Evolutionary conservation across 2,888 invertebrate species (phyloP).

Genomic region (Rhingia campestris): DNA sequence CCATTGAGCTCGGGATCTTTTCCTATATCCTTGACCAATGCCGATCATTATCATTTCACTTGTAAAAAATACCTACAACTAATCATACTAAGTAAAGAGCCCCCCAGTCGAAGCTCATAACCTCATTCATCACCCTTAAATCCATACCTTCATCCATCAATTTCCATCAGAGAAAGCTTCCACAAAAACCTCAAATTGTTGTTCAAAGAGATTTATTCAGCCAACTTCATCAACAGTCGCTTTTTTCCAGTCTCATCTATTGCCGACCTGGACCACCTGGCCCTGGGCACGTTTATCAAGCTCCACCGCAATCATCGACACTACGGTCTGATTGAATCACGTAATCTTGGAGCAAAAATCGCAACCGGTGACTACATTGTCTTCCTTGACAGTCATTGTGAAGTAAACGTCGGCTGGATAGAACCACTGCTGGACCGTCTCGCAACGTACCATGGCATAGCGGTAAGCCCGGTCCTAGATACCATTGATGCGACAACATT

Average conservation of each 20-base stretch:
- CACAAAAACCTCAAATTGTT: too few relatives aligned
- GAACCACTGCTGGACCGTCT: constrained; percentile 82
- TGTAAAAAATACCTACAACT: too few relatives aligned
- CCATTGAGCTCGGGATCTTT: too few relatives aligned
- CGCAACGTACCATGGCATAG: constrained; percentile 74
- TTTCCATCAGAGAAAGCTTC: too few relatives aligned
- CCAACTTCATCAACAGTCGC: neutral
- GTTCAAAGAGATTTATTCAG: too few relatives aligned
- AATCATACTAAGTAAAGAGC: too few relatives aligned
- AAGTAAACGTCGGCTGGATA: constrained; percentile 82
- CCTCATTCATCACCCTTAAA: too few relatives aligned
- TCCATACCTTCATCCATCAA: too few relatives aligned
- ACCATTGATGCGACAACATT: constrained; percentile 82
- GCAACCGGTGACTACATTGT: constrained; percentile 81
- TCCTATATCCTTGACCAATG: too few relatives aligned
- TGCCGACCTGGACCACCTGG: constrained; percentile 32
- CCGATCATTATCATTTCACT: too few relatives aligned
- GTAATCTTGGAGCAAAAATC: constrained; percentile 80
- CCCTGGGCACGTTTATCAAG: constrained; percentile 65
- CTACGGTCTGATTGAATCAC: constrained; percentile 82
- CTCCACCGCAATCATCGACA: constrained; percentile 77
- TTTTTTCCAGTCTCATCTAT: constrained; percentile 35
- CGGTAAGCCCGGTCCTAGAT: constrained; percentile 83
- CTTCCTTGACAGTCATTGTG: constrained; percentile 83
- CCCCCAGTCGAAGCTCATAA: too few relatives aligned